phyloP scores from a whole-genome alignment of 2,113 vertebrate species.

The Harpagus bidentatus region DNA sequence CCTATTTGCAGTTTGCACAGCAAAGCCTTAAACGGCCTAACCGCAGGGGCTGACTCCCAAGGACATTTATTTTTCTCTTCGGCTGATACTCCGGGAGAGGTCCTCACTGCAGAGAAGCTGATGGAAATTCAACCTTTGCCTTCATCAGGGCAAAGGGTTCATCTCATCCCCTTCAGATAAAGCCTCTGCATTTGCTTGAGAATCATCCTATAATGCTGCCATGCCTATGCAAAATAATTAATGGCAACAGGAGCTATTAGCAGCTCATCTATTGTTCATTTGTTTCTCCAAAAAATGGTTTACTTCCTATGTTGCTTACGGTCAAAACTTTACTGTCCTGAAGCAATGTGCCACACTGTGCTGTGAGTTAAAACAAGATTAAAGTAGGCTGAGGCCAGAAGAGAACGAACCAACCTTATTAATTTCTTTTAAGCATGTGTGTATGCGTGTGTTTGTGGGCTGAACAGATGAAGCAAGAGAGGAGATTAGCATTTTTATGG shows the following conservation, averaged over 20 bases:
- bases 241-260: not conserved
- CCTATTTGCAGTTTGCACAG: not conserved
- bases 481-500: slow-evolving; percentile 34
- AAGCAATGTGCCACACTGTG: not conserved
- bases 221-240: not conserved
- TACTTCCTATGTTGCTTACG: not conserved
- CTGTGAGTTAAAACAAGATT: not conserved
- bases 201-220: not conserved
- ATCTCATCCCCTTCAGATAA: not conserved
- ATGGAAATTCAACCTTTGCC: not conserved
- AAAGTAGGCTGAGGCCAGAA: not conserved
- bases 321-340: not conserved
- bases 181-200: not conserved
- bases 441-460: not conserved
- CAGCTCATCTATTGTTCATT: not conserved
- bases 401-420: not conserved
- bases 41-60: not conserved
- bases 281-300: not conserved
- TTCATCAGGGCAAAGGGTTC: not conserved
- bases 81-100: not conserved
- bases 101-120: not conserved
- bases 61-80: not conserved
- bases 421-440: not conserved
- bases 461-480: slow-evolving; percentile 20
- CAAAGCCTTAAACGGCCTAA: not conserved